Evolutionary conservation across 2,797 vertebrate genomes (phyloP).

Genomic region (Antrozous pallidus): DNA sequence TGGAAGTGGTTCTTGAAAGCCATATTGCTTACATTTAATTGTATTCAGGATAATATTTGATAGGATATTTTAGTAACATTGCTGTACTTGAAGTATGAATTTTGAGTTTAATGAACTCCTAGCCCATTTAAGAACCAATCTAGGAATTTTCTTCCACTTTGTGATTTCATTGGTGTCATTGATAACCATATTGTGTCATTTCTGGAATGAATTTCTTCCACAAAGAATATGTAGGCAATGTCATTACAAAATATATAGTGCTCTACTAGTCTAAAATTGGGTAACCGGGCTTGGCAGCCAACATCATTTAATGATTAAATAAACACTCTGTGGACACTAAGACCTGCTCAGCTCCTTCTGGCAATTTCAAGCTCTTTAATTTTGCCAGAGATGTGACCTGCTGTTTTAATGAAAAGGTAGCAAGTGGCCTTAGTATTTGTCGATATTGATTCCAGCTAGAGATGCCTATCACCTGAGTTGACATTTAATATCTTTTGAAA

Average conservation of each 20-base stretch:
- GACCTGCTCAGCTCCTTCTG: neutral
- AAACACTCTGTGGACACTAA: neutral
- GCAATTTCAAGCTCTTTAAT: slow-evolving; percentile 20
- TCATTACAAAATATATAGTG: neutral
- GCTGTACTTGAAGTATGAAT: neutral
- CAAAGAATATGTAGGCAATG: neutral
- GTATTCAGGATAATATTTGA: neutral
- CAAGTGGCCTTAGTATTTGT: neutral
- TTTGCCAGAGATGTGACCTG: neutral
- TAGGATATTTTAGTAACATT: neutral
- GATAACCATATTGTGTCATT: neutral
- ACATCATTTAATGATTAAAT: neutral
- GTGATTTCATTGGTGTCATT: neutral
- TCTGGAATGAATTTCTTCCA: neutral
- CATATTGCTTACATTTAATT: neutral
- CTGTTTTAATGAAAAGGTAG: neutral
- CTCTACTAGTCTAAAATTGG: neutral
- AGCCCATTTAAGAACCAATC: neutral
- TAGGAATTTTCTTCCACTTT: neutral
- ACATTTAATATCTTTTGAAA: slow-evolving; percentile 21
- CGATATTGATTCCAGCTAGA: neutral
- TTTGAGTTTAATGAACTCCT: neutral
- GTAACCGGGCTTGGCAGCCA: neutral
- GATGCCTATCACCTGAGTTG: neutral
- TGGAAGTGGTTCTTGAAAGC: neutral